phyloP scores from a whole-genome alignment of 2,113 vertebrate genomes.

The Corythoichthys intestinalis region DNA sequence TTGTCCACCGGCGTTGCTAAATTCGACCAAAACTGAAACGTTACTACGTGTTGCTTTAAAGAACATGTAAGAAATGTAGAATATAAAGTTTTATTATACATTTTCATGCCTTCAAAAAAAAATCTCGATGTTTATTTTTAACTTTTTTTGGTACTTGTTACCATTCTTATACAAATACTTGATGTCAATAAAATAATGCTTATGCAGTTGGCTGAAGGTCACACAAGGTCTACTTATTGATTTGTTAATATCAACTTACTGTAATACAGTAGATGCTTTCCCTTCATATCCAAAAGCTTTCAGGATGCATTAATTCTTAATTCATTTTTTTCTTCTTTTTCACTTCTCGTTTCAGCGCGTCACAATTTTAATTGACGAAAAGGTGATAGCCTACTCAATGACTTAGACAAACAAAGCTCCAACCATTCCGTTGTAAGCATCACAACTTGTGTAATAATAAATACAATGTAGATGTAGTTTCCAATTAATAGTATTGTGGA shows the following conservation, averaged over 20 bases:
- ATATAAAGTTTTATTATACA: not conserved
- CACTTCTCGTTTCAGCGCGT: not conserved
- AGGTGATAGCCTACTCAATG: not conserved
- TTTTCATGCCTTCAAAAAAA: not conserved
- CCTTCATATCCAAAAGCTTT: not conserved
- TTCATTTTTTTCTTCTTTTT: not conserved
- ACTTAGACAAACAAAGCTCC: too few species aligned
- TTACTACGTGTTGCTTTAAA: not conserved
- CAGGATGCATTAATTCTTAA: not conserved
- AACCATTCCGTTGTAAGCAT: too few species aligned
- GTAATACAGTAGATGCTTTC: not conserved
- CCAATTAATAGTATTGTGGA: too few species aligned
- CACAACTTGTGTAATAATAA: too few species aligned
- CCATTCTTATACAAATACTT: not conserved
- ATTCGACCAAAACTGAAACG: too few species aligned
- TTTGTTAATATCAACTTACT: not conserved
- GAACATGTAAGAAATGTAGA: not conserved
- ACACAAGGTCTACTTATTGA: not conserved
- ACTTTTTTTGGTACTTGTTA: not conserved
- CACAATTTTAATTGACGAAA: not conserved
- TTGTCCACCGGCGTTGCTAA: too few species aligned
- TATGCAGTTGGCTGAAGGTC: not conserved
- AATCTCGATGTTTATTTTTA: not conserved
- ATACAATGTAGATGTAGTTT: too few species aligned
- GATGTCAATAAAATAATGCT: not conserved